phyloP scores from a whole-genome alignment of 2,797 vertebrate species.

The Heliangelus exortis region DNA sequence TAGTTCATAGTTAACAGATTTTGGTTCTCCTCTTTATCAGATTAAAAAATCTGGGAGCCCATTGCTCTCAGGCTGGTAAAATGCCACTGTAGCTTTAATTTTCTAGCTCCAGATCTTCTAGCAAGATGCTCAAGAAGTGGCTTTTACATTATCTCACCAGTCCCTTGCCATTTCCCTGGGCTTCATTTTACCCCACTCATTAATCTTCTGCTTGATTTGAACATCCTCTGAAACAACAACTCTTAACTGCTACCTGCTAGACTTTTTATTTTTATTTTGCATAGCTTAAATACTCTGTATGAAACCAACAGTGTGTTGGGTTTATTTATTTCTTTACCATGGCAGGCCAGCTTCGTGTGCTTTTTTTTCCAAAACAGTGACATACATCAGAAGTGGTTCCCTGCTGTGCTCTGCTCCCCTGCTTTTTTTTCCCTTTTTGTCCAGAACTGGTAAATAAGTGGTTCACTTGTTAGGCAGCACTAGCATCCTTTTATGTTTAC shows the following conservation, averaged over 20 bases:
- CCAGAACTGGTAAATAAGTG: accelerated
- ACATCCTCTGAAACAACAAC: background rate
- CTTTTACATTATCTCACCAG: background rate
- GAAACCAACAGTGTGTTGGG: background rate
- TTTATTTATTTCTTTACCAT: background rate
- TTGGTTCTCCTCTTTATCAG: background rate
- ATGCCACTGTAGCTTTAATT: background rate
- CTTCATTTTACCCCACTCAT: background rate
- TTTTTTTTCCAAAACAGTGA: background rate
- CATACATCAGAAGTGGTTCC: background rate
- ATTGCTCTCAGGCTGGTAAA: background rate
- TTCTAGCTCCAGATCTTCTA: background rate
- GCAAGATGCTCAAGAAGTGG: background rate
- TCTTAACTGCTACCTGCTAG: background rate
- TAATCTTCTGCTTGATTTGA: background rate
- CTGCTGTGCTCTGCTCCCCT: background rate
- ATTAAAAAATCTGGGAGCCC: background rate
- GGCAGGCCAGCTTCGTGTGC: background rate
- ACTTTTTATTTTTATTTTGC: background rate
- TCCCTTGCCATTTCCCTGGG: background rate
- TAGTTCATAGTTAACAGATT: background rate
- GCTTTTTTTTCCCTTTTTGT: background rate
- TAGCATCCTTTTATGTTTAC: background rate
- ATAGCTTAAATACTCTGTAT: background rate
- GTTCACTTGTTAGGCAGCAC: background rate